phyloP scores from a whole-genome alignment of 2,797 vertebrate genomes.

The Micromesistius poutassou region DNA sequence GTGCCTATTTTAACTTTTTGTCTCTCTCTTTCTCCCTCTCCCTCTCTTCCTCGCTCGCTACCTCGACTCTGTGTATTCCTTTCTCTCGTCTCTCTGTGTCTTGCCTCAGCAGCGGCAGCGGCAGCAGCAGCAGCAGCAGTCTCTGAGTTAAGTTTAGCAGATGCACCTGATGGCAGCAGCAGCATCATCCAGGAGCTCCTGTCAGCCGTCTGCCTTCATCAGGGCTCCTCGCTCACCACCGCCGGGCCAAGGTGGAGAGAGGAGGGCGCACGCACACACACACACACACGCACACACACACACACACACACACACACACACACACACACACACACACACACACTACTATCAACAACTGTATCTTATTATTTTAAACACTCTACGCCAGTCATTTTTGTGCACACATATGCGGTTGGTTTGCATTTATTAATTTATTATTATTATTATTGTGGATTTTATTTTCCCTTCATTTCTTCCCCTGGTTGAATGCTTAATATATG shows the following conservation, averaged over 20 bases:
- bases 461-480: slow-evolving; percentile 26
- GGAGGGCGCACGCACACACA: slow-evolving; percentile 22
- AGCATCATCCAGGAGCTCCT: slow-evolving; percentile 74
- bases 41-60: slow-evolving; percentile 1
- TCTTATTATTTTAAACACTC: slow-evolving; percentile 78
- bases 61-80: neutral
- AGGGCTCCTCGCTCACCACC: slow-evolving; percentile 61
- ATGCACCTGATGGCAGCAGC: slow-evolving; percentile 70
- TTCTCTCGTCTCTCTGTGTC: neutral
- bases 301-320: too few species aligned
- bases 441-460: slow-evolving; percentile 28
- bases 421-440: slow-evolving; percentile 30
- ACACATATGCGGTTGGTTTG: slow-evolving; percentile 51
- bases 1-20: neutral
- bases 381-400: slow-evolving; percentile 65
- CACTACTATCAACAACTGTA: slow-evolving; percentile 69
- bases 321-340: slow-evolving; percentile 45
- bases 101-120: too few species aligned
- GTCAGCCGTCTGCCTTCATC: slow-evolving; percentile 80
- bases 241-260: slow-evolving; percentile 63
- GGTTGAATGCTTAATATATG: slow-evolving; percentile 34
- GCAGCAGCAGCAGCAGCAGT: slow-evolving; percentile 13
- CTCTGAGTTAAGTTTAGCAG: slow-evolving; percentile 72
- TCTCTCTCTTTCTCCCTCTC: slow-evolving; percentile 11
- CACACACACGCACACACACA: too few species aligned